phyloP scores from a whole-genome alignment of 2,113 vertebrate genomes.

The Perca schrenkii region DNA sequence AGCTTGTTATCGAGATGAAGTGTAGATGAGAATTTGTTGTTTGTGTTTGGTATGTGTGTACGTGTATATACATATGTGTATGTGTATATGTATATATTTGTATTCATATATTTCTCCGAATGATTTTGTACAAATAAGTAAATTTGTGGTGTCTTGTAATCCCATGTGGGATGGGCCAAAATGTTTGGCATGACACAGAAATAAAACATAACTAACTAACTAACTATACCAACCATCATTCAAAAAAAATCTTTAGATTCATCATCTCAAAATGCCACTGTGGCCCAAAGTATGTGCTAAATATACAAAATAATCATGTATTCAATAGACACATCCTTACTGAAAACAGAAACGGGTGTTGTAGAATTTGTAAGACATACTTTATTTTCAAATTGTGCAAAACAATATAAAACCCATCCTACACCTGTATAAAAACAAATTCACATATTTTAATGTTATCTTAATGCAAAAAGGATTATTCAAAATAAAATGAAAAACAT shows the following conservation, averaged over 20 bases:
- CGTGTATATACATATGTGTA: too few species aligned
- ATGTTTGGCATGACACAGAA: too few species aligned
- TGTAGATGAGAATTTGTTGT: too few species aligned
- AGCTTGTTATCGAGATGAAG: too few species aligned
- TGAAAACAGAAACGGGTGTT: constrained; percentile 15
- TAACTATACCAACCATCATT: background rate
- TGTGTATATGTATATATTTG: too few species aligned
- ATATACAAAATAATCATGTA: background rate
- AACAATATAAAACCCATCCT: constrained; percentile 66
- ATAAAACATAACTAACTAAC: too few species aligned
- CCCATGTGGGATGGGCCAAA: too few species aligned
- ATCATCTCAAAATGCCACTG: background rate
- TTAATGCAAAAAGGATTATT: constrained; percentile 56
- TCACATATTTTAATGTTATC: constrained; percentile 63
- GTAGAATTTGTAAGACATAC: constrained; percentile 44
- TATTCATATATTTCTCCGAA: too few species aligned
- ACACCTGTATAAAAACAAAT: constrained; percentile 69
- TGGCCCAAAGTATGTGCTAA: background rate
- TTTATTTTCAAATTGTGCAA: constrained; percentile 84
- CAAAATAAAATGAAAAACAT: constrained; percentile 45
- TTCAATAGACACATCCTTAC: constrained; percentile 8
- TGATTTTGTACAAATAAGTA: too few species aligned
- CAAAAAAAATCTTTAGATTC: background rate
- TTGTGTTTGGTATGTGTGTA: too few species aligned
- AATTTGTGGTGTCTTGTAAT: too few species aligned